Percentiles rank a stretch among this genome's conserved stretches.
phyloP scores from a whole-genome alignment of 2,888 invertebrate species.

The Epirrhoe alternata region DNA sequence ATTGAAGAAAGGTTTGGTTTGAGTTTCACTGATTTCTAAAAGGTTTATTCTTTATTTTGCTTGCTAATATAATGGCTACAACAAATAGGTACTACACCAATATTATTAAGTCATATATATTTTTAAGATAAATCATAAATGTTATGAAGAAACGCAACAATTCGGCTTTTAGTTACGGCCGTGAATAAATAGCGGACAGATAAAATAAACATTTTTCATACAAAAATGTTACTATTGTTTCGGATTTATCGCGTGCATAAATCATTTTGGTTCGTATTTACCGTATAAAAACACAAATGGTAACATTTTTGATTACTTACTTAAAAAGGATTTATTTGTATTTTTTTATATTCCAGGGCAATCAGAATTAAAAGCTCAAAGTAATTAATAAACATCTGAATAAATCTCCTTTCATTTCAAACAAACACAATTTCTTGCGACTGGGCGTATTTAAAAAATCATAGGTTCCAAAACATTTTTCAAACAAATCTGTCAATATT shows the following conservation, averaged over 20 bases:
- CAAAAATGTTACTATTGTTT: constrained; percentile 3
- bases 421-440: too few relatives aligned
- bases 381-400: too few relatives aligned
- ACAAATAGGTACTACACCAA: too few relatives aligned
- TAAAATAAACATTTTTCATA: constrained; percentile 21
- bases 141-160: constrained; percentile 2
- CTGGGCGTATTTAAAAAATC: too few relatives aligned
- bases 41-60: neutral
- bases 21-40: neutral
- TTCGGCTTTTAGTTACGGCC: constrained; percentile 7
- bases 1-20: neutral
- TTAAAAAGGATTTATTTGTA: neutral
- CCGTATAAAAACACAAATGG: neutral
- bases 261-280: constrained; percentile 7
- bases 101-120: too few relatives aligned
- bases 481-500: neutral
- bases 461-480: too few relatives aligned
- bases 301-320: neutral
- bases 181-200: constrained; percentile 7
- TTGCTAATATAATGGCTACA: too few relatives aligned
- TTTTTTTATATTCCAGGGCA: neutral
- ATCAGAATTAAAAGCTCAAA: too few relatives aligned
- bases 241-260: constrained; percentile 17
- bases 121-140: too few relatives aligned
- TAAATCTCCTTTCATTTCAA: too few relatives aligned